Conservation (phyloP, 2,113 vertebrate genomes). For the Myotis brandtii region DNA sequence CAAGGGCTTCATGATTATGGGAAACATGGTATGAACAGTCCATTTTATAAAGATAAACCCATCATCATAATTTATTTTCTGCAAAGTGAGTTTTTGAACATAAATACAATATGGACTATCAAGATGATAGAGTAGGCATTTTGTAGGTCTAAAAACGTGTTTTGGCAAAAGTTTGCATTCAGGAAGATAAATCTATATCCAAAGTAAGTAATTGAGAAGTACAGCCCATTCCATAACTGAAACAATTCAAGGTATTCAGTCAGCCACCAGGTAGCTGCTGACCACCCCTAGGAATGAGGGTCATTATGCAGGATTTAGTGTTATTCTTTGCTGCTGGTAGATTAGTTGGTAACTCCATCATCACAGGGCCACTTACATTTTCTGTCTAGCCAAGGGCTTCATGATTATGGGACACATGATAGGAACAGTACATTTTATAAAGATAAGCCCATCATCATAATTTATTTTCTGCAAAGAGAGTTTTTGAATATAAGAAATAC, state of each 20-base stretch:
- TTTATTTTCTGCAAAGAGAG: no score
- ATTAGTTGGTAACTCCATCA: no score
- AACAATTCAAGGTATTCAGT: background rate
- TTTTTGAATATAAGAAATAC: no score
- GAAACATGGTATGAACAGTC: background rate
- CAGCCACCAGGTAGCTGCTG: background rate
- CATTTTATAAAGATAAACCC: background rate
- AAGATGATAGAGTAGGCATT: background rate
- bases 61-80: background rate
- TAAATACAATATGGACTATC: background rate
- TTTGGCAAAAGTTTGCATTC: background rate
- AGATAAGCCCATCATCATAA: no score
- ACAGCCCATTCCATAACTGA: background rate
- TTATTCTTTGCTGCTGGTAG: background rate
- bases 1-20: background rate
- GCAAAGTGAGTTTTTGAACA: background rate
- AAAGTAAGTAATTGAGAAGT: background rate
- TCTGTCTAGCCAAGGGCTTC: no score
- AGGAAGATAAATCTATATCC: background rate
- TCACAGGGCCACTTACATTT: no score
- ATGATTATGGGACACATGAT: no score
- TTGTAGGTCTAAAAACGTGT: background rate
- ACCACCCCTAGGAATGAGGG: background rate
- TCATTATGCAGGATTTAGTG: background rate
- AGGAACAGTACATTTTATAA: no score